These are phyloP conservation scores for Atta colombica DNA, from an alignment of 1,140 invertebrate genomes.

Conservation along the genomic window DNA sequence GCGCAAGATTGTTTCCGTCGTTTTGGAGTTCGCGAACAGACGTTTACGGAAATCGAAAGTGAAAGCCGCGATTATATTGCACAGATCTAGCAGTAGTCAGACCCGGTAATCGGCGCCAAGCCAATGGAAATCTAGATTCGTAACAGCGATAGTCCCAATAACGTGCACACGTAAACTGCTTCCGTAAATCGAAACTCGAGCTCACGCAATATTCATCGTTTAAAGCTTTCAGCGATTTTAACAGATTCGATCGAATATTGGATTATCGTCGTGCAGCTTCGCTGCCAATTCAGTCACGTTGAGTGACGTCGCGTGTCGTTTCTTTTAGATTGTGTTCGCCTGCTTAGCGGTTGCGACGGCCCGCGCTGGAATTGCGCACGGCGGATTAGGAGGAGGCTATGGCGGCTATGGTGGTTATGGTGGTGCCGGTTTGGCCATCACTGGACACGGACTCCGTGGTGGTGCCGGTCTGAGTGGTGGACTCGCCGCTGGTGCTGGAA, in stretches of 20 bases:
- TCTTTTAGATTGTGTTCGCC: conserved; percentile 84
- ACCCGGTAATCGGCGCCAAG: conserved; percentile 75
- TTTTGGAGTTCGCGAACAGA: conserved; percentile 43
- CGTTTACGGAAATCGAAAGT: conserved; percentile 79
- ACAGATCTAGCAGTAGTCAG: conserved; percentile 48
- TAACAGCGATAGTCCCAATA: conserved; percentile 47
- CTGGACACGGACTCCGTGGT: conserved; percentile 69
- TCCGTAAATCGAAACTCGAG: conserved; percentile 62
- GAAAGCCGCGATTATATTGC: conserved; percentile 80
- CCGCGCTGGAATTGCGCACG: conserved; percentile 84
- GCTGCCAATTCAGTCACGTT: background rate
- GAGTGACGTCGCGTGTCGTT: background rate
- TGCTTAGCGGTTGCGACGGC: conserved; percentile 86
- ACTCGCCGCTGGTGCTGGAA: conserved; percentile 85
- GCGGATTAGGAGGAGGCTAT: conserved; percentile 80
- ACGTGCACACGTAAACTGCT: conserved; percentile 25
- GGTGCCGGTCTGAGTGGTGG: conserved; percentile 84
- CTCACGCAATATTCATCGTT: conserved; percentile 6
- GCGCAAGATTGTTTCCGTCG: conserved; percentile 22
- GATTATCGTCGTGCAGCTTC: background rate
- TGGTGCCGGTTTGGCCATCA: conserved; percentile 77
- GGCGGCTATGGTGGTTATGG: conserved; percentile 73
- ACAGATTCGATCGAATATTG: background rate
- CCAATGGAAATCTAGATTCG: conserved; percentile 75
- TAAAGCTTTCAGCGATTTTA: background rate